Evolutionary conservation across 1,140 invertebrate genomes (phyloP).

Genomic region (Macrobrachium rosenbergii): DNA sequence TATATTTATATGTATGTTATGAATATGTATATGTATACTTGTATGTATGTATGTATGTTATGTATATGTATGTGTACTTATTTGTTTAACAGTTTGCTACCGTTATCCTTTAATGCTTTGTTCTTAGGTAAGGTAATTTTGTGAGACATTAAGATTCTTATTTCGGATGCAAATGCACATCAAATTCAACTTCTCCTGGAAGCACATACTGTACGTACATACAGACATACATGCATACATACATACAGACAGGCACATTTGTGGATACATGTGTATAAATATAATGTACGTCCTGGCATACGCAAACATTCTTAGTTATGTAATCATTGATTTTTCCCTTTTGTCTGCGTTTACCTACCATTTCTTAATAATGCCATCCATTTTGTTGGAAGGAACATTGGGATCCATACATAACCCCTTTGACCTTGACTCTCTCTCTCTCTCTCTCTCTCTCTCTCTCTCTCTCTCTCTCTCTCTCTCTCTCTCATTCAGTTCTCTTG

Average conservation of each 20-base stretch:
- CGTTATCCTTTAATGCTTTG: too few species aligned
- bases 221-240: not conserved
- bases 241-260: not conserved
- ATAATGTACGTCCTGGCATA: not conserved
- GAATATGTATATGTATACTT: too few species aligned
- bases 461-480: not conserved
- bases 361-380: too few species aligned
- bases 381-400: not conserved
- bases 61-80: too few species aligned
- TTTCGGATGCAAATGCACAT: too few species aligned
- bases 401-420: not conserved
- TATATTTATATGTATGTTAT: too few species aligned
- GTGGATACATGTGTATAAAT: not conserved
- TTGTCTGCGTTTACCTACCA: too few species aligned
- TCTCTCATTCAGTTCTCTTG: too few species aligned
- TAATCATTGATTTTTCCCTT: not conserved
- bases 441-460: constrained; percentile 30
- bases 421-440: constrained; percentile 6
- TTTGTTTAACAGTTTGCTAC: too few species aligned
- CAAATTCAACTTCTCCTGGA: too few species aligned
- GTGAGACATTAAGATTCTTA: too few species aligned
- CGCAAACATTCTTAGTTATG: not conserved
- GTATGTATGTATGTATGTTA: not conserved
- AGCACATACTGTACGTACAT: not conserved
- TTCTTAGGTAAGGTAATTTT: too few species aligned